Base-by-base conservation (phyloP, 2,888 invertebrate species). In the Meta bourneti region DNA sequence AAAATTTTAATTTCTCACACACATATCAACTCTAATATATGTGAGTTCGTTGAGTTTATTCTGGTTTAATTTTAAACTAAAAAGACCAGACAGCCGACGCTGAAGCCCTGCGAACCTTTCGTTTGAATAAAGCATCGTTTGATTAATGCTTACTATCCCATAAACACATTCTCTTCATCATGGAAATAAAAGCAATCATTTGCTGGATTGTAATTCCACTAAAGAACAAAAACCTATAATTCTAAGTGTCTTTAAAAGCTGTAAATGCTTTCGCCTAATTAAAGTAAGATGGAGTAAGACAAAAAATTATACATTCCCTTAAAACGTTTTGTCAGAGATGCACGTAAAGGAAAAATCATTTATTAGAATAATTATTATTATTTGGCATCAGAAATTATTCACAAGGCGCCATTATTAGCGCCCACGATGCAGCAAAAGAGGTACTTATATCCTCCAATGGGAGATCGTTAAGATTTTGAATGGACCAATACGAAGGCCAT, bases 381-480 rank as follows among this genome's bases (percentile, higher is more conserved):
- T 79, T 90, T 79, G 72, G 48, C 79, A 74, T 90, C 61, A 84
- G 54, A 49, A 84, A 90, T 90, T 84, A 79, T 84, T 84, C 84
- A 72, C 48, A 61, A 84, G 79, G 61, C 13, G n/a, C 61, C 79
- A 84, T 84, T 90, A 90, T 13, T 69, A 72, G 78, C 72, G 20
- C 52, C n/a, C 49, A 61, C 78, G 54, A 79, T 19, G 51, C 49
- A 16, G 48, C 61, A 52, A 74, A 90, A 90, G 86, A 61, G 86
- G 71, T 77, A 71, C 86, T 91, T 91, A 82, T 19, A 77, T 87
- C 51, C 51, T 70, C 82, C 86, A 91, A 91, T 86, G 81, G 86
- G 77, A 51, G 75, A 75, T 86, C 91, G 51, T 91, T 91, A 34
- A 19, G 86, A 82, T 82, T 91, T 91, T 82, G 81, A 91, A 87